Percentiles rank a stretch among this genome's conserved stretches.
phyloP scores from a whole-genome alignment of 2,888 invertebrate genomes.

The Spodoptera exigua region DNA sequence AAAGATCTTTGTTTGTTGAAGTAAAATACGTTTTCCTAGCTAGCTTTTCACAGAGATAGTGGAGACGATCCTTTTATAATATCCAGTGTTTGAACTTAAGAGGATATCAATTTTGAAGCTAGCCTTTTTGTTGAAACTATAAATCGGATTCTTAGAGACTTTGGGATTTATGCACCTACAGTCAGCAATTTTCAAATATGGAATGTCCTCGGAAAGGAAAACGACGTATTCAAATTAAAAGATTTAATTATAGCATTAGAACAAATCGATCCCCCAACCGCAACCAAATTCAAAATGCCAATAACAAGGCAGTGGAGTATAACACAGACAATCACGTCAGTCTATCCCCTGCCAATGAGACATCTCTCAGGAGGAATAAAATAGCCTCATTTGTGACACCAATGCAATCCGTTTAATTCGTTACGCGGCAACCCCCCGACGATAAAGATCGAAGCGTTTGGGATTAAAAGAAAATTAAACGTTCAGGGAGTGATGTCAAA shows the following conservation, averaged over 20 bases:
- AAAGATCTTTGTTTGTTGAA: conserved; percentile 47
- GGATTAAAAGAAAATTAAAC: conserved; percentile 89
- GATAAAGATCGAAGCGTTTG: conserved; percentile 84
- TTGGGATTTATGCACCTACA: neutral
- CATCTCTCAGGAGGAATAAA: conserved; percentile 82
- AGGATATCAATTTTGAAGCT: conserved; percentile 20
- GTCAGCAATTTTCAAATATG: no score
- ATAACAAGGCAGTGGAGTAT: conserved; percentile 68
- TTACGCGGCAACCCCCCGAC: conserved; percentile 84
- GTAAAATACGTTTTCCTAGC: conserved; percentile 41
- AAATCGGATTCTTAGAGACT: neutral
- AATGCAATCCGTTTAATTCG: conserved; percentile 88
- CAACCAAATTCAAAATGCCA: conserved; percentile 58
- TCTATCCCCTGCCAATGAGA: conserved; percentile 70
- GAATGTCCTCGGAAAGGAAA: no score
- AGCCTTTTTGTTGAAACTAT: neutral
- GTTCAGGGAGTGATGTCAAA: conserved; percentile 81
- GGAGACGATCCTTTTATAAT: conserved; percentile 21
- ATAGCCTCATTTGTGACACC: conserved; percentile 87
- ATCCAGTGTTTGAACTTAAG: conserved; percentile 11
- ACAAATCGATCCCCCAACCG: conserved; percentile 41
- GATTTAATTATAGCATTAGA: conserved; percentile 34
- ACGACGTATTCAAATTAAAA: no score
- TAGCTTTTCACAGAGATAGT: conserved; percentile 12
- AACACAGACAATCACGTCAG: conserved; percentile 73